These are phyloP conservation scores for Macrosoma leucophasiata DNA, from an alignment of 2,888 invertebrate genomes.

Conservation along the genomic window DNA sequence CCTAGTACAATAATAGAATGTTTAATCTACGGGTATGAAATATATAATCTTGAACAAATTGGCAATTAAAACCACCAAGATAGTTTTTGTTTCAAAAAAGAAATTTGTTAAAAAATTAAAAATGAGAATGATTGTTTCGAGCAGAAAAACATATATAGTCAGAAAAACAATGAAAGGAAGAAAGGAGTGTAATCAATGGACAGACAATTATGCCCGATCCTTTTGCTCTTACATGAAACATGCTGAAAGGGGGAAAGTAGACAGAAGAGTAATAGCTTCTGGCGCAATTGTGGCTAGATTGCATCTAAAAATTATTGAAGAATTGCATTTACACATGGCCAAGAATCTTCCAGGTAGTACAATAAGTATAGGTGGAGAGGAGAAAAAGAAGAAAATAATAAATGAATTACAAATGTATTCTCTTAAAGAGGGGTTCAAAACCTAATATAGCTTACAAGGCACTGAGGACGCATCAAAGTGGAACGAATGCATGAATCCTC, in stretches of 20 bases:
- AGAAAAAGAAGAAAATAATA: neutral
- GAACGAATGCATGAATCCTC: no score
- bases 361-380: neutral
- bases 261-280: neutral
- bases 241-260: neutral
- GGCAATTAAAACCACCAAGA: neutral
- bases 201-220: neutral
- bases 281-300: neutral
- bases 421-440: no score
- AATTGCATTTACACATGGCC: neutral
- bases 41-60: neutral
- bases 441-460: no score
- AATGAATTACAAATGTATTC: no score
- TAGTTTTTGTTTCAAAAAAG: neutral
- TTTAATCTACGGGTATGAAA: neutral
- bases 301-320: no score
- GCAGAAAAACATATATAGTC: neutral
- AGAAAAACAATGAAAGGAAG: neutral
- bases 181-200: neutral
- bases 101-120: neutral
- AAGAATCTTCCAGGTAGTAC: neutral
- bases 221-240: neutral
- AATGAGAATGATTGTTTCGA: neutral
- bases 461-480: no score
- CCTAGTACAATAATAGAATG: neutral